phyloP scores from a whole-genome alignment of 2,888 invertebrate genomes.

The Plagodis dolabraria region DNA sequence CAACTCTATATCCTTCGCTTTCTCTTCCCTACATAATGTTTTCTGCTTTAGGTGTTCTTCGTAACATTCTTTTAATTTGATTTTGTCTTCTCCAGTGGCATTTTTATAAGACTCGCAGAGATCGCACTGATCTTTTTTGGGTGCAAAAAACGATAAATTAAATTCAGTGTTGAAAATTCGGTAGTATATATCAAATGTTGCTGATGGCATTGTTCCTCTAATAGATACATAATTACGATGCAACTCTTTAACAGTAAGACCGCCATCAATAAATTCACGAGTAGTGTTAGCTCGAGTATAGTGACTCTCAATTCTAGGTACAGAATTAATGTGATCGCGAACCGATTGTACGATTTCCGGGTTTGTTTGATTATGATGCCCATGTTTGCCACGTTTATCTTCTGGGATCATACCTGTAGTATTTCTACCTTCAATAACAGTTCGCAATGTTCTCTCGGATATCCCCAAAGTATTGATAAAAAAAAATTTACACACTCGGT shows the following conservation, averaged over 20 bases:
- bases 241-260: background rate
- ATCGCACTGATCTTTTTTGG: conserved; percentile 1
- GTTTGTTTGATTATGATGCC: conserved; percentile 27
- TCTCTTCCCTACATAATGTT: conserved; percentile 18
- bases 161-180: conserved; percentile 3
- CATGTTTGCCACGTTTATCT: conserved; percentile 43
- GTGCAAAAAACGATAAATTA: conserved; percentile 1
- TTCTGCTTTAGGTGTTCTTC: conserved; percentile 18
- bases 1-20: conserved; percentile 17
- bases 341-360: conserved; percentile 38
- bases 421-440: conserved; percentile 8
- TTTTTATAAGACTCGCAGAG: conserved; percentile 2
- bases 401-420: conserved; percentile 13
- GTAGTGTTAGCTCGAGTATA: conserved; percentile 5
- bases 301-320: conserved; percentile 7
- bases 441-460: conserved; percentile 13
- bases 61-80: conserved; percentile 7
- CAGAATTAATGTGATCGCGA: conserved; percentile 1
- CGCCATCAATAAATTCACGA: conserved; percentile 2
- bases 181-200: background rate
- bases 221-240: too few relatives aligned
- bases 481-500: conserved; percentile 17
- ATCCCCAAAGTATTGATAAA: conserved; percentile 14
- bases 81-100: conserved; percentile 20
- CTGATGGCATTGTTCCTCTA: too few relatives aligned